Conservation (phyloP, 2,113 vertebrate species). For the Nyctereutes procyonoides region DNA sequence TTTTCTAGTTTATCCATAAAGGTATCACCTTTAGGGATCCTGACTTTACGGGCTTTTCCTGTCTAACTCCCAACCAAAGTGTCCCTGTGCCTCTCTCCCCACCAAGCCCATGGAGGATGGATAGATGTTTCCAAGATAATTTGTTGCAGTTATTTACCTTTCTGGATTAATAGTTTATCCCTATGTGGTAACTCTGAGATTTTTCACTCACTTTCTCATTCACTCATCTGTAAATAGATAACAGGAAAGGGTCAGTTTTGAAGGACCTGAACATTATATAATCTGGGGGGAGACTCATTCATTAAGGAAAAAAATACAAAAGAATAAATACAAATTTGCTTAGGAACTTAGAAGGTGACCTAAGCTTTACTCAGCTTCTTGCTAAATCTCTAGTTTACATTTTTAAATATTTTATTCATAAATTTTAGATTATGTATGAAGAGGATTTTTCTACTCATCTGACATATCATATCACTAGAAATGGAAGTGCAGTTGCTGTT, state of each 20-base stretch:
- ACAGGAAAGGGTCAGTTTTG: not conserved
- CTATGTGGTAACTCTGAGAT: not conserved
- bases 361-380: not conserved
- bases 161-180: not conserved
- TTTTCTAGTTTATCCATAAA: not conserved
- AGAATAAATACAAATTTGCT: not conserved
- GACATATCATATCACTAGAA: not conserved
- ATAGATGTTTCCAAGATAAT: not conserved
- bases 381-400: not conserved
- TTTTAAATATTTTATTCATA: conserved; percentile 13
- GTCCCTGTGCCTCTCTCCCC: not conserved
- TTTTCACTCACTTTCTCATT: not conserved
- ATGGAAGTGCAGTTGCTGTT: not conserved
- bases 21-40: not conserved
- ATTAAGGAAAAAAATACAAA: not conserved
- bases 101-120: not conserved
- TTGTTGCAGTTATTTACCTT: not conserved
- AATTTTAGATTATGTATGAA: not conserved
- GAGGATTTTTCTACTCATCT: not conserved
- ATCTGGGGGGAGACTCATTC: not conserved
- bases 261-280: not conserved
- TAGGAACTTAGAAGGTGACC: not conserved
- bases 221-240: not conserved
- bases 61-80: too few relatives aligned
- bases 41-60: not conserved